Base-by-base conservation (phyloP, 2,113 vertebrate genomes). In the Oplegnathus fasciatus region DNA sequence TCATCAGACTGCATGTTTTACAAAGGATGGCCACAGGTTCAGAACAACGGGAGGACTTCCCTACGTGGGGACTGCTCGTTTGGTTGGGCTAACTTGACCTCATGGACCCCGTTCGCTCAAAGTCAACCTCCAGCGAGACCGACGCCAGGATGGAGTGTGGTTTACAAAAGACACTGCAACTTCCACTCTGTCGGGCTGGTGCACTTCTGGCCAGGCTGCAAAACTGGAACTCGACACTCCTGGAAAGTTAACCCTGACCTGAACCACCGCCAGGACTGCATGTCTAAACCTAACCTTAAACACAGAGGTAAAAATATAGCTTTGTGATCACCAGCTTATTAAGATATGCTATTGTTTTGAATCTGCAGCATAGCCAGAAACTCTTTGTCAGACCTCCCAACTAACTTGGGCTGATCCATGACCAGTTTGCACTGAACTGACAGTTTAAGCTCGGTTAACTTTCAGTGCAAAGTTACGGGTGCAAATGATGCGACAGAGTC, bases 1-100 rank as follows among this genome's bases (percentile, higher is more conserved):
- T 84, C 84, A 88, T 88, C 90, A 90, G 93, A 95, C 91, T 94
- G 94, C 92, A 92, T 93, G 93, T 95, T 93, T 89, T 86, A 94
- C 92, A 95, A 93, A 95, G 92, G 89, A 95, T 92, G 87, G 88
- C 89, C 93, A 93, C 88, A 93, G 91, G 86, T 94, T 92, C 69
- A 91, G 84, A 90, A 91, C 86, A 92, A 84, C 83, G 86, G 71
- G 86, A 86, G 83, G 80, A 88, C 83, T 6, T 78, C 89, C 84
- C 78, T 42, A 46, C 48, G 42, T 71, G 82, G n/a, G 85, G 86
- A 83, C 70, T 86, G 82, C 72, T 91, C 69, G 54, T 68, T 89
- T 86, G 73, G 64, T 88, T 77, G 48, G 74, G 82, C 86, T 72
- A 42, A 88, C 50, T 67, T 37, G 57, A 78, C 75, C 81, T 67